Evolutionary conservation across 1,140 invertebrate species (phyloP), one percentile per base, ranked within the genome.

Genomic region (Apolygus lucorum): DNA sequence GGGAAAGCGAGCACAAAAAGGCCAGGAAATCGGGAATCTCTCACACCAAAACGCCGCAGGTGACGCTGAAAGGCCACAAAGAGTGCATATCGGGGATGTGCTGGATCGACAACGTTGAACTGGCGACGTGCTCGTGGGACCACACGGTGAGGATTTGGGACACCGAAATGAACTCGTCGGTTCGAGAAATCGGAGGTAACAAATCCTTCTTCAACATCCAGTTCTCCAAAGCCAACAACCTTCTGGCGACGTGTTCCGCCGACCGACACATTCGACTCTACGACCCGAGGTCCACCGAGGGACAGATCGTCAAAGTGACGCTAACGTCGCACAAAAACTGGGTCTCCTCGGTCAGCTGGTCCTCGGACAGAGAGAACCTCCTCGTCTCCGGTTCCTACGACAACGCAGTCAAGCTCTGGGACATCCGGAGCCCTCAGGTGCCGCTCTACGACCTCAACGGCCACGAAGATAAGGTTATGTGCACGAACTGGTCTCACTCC

Each of bases 101-200:
- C 54, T 99, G 95, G 95, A 85, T 90, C 69, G 87, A 89, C 71
- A 82, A 81, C 66, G 81, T 86, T 52, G 88, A 87, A 69, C 77
- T 98, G 1, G 84, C 92, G 14, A 94, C 93, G 0, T 91, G 90
- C 1, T 91, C 92, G 0, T 96, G 95, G 95, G 97, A 99, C 82
- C 95, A 99, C 76, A 93, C 95, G 0, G 81, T 99, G 11, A 90
- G 91, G 78, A 75, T 96, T 1, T 99, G 97, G 97, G 96, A 99
- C 81, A 82, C 92, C 25, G 88, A 95, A 78, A 78, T 91, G 28
- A 89, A 88, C 69, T 90, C 88, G 14, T 86, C 93, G 8, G 92
- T 91, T 77, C 83, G 86, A 52, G 91, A 95, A 78, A 83, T 93
- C 72, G 83, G 86, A 67, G 93, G 92, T 49, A 92, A 94, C 72